Conservation (phyloP, 2,113 vertebrate species). For the Gambusia affinis region DNA sequence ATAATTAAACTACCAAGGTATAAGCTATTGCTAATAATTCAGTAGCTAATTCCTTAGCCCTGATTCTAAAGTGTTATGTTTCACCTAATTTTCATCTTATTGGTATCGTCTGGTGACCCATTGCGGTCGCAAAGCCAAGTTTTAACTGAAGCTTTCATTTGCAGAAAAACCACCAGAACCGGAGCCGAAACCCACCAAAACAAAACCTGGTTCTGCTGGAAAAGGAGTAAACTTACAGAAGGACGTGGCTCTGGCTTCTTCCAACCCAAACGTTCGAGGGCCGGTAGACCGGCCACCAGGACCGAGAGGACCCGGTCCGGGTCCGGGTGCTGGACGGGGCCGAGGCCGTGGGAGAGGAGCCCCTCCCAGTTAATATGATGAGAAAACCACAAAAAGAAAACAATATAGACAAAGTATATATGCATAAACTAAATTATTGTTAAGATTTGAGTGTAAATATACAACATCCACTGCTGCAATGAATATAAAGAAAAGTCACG, state of each 20-base stretch:
- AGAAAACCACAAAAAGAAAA: not conserved
- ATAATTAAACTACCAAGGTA: too few relatives aligned
- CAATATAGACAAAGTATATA: not conserved
- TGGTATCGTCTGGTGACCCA: not conserved
- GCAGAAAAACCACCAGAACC: conserved; percentile 69
- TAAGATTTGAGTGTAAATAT: not conserved
- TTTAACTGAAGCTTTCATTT: not conserved
- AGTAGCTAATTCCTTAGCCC: too few relatives aligned
- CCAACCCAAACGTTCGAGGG: conserved; percentile 62
- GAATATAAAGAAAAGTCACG: too few relatives aligned
- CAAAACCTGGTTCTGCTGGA: conserved; percentile 65
- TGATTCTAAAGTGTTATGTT: too few relatives aligned
- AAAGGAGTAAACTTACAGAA: conserved; percentile 70
- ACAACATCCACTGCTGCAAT: not conserved
- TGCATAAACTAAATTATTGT: not conserved
- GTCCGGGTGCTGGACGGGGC: conserved; percentile 52
- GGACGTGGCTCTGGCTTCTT: conserved; percentile 65
- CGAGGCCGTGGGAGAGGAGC: conserved; percentile 61
- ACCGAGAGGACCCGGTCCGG: conserved; percentile 47
- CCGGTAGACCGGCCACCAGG: conserved; percentile 68
- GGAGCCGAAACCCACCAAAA: conserved; percentile 70
- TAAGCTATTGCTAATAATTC: too few relatives aligned
- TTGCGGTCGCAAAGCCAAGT: not conserved
- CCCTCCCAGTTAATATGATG: conserved; percentile 56
- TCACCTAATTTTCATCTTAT: too few relatives aligned